Evolutionary conservation across 2,888 invertebrate genomes (phyloP).

Genomic region (Patella pellucida): DNA sequence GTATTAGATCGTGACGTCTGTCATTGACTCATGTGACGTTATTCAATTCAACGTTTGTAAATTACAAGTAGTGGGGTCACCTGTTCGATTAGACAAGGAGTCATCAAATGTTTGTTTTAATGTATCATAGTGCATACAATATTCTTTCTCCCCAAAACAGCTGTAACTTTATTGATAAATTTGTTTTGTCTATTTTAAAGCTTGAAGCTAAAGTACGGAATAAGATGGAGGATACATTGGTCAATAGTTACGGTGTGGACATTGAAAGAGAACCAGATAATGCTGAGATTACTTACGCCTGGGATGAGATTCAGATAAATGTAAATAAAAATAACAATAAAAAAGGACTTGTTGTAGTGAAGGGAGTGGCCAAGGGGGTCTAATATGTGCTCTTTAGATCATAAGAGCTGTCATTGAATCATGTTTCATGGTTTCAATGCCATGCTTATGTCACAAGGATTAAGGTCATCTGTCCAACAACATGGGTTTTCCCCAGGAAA

Average conservation of each 20-base stretch:
- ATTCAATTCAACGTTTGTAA: no score
- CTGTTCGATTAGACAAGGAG: no score
- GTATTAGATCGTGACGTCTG: neutral
- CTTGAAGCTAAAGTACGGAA: slow-evolving; percentile 52
- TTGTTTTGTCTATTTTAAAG: slow-evolving; percentile 34
- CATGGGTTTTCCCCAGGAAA: no score
- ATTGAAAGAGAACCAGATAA: slow-evolving; percentile 30
- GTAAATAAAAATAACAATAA: slow-evolving; percentile 33
- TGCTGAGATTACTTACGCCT: slow-evolving; percentile 46
- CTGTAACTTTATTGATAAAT: no score
- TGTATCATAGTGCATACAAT: no score
- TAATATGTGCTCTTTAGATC: neutral
- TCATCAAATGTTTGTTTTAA: no score
- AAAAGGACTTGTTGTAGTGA: neutral
- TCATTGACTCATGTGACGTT: no score
- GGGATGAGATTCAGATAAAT: slow-evolving; percentile 52
- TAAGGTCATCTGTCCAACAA: neutral
- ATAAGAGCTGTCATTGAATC: neutral
- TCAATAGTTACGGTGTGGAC: slow-evolving; percentile 44
- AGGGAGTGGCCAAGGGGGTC: neutral
- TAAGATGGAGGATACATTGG: slow-evolving; percentile 47
- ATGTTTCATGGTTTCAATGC: neutral
- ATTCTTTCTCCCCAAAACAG: no score
- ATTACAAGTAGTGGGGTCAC: no score
- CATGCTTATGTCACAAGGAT: neutral